Conservation (phyloP, 2,797 vertebrate species). For the Leucoraja ocellata region DNA sequence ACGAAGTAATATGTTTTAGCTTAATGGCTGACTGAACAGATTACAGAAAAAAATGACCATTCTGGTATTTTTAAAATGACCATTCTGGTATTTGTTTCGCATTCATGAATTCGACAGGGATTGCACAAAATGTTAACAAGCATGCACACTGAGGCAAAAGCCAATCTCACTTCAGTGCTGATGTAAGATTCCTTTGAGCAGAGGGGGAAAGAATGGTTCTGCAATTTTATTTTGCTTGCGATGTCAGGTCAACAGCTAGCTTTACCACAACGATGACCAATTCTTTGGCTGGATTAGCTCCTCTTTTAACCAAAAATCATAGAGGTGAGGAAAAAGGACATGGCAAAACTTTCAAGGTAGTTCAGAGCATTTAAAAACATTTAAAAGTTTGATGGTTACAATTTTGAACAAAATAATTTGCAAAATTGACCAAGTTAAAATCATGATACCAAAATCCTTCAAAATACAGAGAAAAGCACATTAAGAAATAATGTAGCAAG, state of each 20-base stretch:
- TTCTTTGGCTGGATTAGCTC: not conserved
- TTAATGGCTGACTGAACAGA: not conserved
- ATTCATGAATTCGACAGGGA: not conserved
- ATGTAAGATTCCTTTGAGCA: not conserved
- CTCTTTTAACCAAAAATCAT: not conserved
- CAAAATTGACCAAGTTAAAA: not conserved
- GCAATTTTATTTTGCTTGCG: not conserved
- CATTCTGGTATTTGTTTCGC: not conserved
- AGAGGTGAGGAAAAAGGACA: not conserved
- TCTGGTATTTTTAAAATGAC: not conserved
- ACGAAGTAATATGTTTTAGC: not conserved
- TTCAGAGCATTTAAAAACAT: not conserved
- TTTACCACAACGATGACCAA: not conserved
- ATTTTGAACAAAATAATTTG: not conserved
- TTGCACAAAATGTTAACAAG: not conserved
- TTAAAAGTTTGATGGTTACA: not conserved
- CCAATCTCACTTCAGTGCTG: not conserved
- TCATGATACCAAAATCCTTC: not conserved
- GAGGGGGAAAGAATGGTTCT: not conserved
- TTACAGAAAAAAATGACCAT: not conserved
- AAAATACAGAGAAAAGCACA: not conserved
- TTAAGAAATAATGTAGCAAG: not conserved
- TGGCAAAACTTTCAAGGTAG: not conserved
- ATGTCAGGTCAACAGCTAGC: not conserved
- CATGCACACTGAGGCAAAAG: not conserved